phyloP scores from a whole-genome alignment of 2,888 invertebrate genomes.

The Cacoxenus indagator region DNA sequence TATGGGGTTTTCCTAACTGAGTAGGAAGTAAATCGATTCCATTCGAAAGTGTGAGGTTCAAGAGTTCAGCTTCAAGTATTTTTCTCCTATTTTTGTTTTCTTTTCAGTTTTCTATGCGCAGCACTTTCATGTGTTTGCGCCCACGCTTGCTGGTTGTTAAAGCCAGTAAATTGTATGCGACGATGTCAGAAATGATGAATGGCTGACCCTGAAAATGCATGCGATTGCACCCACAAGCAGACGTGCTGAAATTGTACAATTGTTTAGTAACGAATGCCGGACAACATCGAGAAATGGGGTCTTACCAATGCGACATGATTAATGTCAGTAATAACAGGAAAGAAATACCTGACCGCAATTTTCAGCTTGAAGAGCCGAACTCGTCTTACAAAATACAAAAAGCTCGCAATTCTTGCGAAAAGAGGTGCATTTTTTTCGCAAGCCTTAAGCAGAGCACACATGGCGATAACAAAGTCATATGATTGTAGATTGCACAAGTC shows the following conservation, averaged over 20 bases:
- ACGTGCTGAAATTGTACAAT: slow-evolving; percentile 4
- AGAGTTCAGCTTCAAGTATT: slow-evolving; percentile 6
- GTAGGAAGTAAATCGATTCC: slow-evolving; percentile 1
- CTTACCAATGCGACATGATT: slow-evolving; percentile 3
- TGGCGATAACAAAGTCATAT: background rate
- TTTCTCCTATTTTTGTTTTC: background rate
- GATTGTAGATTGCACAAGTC: background rate
- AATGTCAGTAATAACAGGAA: background rate
- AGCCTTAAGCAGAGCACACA: too few species aligned
- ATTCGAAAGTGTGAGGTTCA: slow-evolving; percentile 13
- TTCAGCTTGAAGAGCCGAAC: background rate
- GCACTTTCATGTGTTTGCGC: background rate
- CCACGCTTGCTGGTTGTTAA: background rate
- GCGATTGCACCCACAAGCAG: background rate
- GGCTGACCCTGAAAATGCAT: slow-evolving; percentile 10
- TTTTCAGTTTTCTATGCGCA: background rate
- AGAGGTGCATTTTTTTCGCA: background rate
- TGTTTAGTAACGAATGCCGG: background rate
- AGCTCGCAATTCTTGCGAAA: background rate
- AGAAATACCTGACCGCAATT: slow-evolving; percentile 18
- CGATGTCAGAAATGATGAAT: background rate
- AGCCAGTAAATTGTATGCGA: background rate
- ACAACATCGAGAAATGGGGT: background rate
- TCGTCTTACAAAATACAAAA: background rate
- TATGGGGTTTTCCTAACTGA: background rate